phyloP scores from a whole-genome alignment of 2,888 invertebrate genomes.

The Seira ritae region DNA sequence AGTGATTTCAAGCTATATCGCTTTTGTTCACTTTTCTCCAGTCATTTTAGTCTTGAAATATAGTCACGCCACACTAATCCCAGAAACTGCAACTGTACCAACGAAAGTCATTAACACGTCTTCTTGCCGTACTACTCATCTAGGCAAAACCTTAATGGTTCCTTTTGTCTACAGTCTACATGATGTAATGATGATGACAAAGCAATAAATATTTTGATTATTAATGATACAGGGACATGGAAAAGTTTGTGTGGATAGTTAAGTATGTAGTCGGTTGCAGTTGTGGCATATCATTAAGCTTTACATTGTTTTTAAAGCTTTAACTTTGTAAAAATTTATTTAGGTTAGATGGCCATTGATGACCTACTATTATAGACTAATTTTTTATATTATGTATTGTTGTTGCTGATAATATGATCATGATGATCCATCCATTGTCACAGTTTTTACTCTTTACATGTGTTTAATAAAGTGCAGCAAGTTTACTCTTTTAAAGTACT shows the following conservation, averaged over 20 bases:
- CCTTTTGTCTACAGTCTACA: background rate
- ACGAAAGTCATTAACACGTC: slow-evolving; percentile 7
- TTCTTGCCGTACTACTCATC: background rate
- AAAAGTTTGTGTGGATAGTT: background rate
- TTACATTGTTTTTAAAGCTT: background rate
- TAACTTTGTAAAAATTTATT: background rate
- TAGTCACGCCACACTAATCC: slow-evolving; percentile 1
- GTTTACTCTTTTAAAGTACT: background rate
- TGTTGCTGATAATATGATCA: no score
- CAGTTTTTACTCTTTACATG: background rate
- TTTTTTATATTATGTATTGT: background rate
- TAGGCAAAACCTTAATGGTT: background rate
- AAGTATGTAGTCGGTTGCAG: no score
- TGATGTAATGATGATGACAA: background rate
- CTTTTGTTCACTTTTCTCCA: background rate
- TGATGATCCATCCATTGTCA: background rate
- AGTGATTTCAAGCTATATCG: background rate
- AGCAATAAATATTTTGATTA: slow-evolving; percentile 12
- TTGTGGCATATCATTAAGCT: no score
- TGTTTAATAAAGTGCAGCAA: background rate
- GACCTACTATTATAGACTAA: background rate
- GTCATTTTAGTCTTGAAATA: background rate
- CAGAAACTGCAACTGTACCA: background rate
- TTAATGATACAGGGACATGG: background rate
- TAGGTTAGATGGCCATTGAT: background rate